A percentile compares a stretch with the other conserved stretches of the same genome.
Conservation (phyloP, 2,888 invertebrate genomes). For the Amblyteles armatorius region DNA sequence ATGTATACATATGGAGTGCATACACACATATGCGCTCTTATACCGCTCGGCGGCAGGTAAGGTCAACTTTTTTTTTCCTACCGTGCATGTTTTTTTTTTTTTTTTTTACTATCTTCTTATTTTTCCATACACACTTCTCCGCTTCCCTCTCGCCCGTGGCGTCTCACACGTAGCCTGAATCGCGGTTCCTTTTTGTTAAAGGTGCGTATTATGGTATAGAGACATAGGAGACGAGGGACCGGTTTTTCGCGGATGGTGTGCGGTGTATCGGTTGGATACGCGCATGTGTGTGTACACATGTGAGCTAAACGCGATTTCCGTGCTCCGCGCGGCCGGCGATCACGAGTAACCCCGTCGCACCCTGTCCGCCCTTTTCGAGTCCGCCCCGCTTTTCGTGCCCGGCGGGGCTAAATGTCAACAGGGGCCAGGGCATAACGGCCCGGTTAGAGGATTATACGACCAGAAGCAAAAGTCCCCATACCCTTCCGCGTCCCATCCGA, state of each 20-base stretch:
- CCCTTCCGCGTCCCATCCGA: slow-evolving; percentile 12
- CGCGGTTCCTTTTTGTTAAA: slow-evolving; percentile 23
- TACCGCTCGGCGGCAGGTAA: slow-evolving; percentile 71
- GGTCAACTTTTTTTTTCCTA: slow-evolving; percentile 73
- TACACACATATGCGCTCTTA: slow-evolving; percentile 26
- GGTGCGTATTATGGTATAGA: slow-evolving; percentile 34
- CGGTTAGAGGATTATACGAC: slow-evolving; percentile 75
- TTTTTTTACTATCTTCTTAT: slow-evolving; percentile 42
- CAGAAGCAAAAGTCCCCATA: slow-evolving; percentile 54
- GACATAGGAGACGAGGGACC: slow-evolving; percentile 35
- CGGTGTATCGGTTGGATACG: not conserved
- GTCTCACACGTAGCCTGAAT: slow-evolving; percentile 20
- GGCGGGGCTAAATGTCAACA: slow-evolving; percentile 82
- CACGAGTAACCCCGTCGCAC: slow-evolving; percentile 31
- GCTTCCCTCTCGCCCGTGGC: slow-evolving; percentile 21
- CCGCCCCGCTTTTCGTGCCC: slow-evolving; percentile 37
- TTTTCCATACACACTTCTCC: slow-evolving; percentile 15
- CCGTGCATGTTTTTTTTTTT: slow-evolving; percentile 45
- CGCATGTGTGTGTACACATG: not conserved
- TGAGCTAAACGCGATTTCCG: slow-evolving; percentile 42
- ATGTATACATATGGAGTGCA: not conserved
- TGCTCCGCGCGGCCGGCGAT: slow-evolving; percentile 34
- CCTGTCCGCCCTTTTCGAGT: slow-evolving; percentile 54
- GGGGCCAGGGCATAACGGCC: slow-evolving; percentile 75
- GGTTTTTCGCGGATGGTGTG: slow-evolving; percentile 48